Evolutionary conservation across 1,140 invertebrate genomes (phyloP), one percentile per base, ranked within the genome.

Genomic region (Nasonia giraulti): DNA sequence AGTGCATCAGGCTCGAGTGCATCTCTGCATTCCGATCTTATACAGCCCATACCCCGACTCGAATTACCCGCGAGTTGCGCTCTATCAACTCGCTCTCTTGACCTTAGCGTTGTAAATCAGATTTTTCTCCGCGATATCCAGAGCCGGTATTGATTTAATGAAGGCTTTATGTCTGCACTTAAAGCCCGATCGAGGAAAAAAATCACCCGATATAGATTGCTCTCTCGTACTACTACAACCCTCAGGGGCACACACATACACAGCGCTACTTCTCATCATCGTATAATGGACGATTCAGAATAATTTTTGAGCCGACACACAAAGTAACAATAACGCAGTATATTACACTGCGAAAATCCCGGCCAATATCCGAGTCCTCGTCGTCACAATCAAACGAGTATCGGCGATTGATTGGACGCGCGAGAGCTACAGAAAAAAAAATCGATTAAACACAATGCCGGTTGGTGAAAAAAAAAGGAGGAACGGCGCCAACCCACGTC

Each of bases 1-100:
- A 50, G 14, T 14, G 55, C 55, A 12, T 10, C 31, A 40, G 40
- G 8, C 40, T 8, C 8, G 40, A 40, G 40, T 40, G 55, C 55
- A 12, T 10, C 31, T 82, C 47, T 20, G 33, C 73, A 82, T 76
- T 66, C 73, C 81, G 11, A 76, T 76, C 81, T 75, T 55, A 27
- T 27, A 74, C 71, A 50, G 37, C 2, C 31, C 47, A 40, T 8
- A 69, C 27, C 40, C 47, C n/a, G 37, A 73, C 10, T 62, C 17
- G 47, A 74, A 74, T 74, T 62, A 55, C 31, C 33, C 37, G 10
- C 37, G 10, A 23, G 8, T 40, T 33, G 68, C 20, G 2, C 50
- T 80, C 37, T 71, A 69, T 71, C 23, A 31, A 44, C n/a, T 69
- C 23, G 8, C 10, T 50, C 80, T 74, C 71, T 50, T 74, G 14